phyloP scores from a whole-genome alignment of 2,797 vertebrate species.

The Xyrichtys novacula region DNA sequence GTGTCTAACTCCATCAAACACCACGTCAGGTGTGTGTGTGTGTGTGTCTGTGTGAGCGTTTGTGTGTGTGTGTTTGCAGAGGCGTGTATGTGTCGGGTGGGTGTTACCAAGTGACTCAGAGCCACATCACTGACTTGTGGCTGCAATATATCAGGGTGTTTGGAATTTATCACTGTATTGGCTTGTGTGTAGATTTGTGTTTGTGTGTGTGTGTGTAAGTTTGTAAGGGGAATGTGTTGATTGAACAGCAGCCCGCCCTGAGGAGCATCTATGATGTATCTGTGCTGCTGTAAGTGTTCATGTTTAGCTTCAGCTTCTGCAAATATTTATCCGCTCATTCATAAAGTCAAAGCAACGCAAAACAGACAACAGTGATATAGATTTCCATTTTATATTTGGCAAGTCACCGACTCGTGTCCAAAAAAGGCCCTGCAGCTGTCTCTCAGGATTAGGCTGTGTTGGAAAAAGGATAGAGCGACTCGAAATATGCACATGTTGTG shows the following conservation, averaged over 20 bases:
- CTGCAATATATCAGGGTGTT: constrained; percentile 69
- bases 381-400: constrained; percentile 51
- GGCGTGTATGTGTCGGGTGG: constrained; percentile 64
- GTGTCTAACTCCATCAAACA: constrained; percentile 81
- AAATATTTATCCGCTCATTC: constrained; percentile 82
- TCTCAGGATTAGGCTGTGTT: constrained; percentile 5
- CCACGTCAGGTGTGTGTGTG: constrained; percentile 72
- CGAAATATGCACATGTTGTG: too few species aligned
- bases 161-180: constrained; percentile 65
- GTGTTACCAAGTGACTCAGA: constrained; percentile 79
- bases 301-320: constrained; percentile 78
- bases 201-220: constrained; percentile 7
- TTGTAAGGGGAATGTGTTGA: constrained; percentile 59
- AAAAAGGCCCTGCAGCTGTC: constrained; percentile 65
- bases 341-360: constrained; percentile 57
- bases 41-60: constrained; percentile 46
- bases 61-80: constrained; percentile 27
- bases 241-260: constrained; percentile 65
- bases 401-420: constrained; percentile 59
- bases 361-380: constrained; percentile 42
- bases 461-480: not conserved
- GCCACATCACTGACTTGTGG: constrained; percentile 71
- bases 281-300: constrained; percentile 71
- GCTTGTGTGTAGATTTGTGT: constrained; percentile 19
- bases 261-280: constrained; percentile 74